These are phyloP conservation scores for Agrotis segetum DNA, from an alignment of 2,888 invertebrate genomes.

Conservation along the genomic window DNA sequence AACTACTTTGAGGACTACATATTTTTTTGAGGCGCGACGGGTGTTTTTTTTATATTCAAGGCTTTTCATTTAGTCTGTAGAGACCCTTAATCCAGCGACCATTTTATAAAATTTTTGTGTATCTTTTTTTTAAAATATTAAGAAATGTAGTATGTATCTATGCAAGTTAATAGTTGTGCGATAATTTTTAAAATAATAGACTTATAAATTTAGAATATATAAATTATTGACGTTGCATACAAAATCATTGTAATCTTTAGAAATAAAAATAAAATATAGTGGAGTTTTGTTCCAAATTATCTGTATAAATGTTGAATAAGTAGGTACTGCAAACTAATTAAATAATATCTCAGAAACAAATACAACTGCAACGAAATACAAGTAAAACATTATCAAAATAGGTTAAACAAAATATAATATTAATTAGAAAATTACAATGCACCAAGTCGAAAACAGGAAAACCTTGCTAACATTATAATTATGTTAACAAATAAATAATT, in stretches of 20 bases:
- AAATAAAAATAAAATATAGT: too few species aligned
- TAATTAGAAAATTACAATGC: conserved; percentile 62
- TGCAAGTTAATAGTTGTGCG: too few species aligned
- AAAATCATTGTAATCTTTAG: too few species aligned
- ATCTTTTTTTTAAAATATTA: not conserved
- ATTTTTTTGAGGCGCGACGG: not conserved
- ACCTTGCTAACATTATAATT: conserved; percentile 56
- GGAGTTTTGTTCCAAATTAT: too few species aligned
- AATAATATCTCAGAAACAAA: not conserved
- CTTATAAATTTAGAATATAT: too few species aligned
- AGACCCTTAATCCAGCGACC: too few species aligned
- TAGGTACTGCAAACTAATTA: not conserved
- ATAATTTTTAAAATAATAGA: too few species aligned
- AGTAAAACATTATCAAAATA: conserved; percentile 59
- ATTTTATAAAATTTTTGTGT: too few species aligned
- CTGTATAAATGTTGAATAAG: too few species aligned
- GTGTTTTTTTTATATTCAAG: not conserved
- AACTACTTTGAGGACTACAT: not conserved
- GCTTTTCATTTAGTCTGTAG: not conserved
- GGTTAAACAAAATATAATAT: conserved; percentile 59
- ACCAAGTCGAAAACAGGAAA: conserved; percentile 79
- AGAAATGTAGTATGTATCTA: too few species aligned
- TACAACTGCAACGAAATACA: not conserved
- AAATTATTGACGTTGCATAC: too few species aligned
- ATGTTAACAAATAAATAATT: conserved; percentile 36